phyloP scores from a whole-genome alignment of 2,888 invertebrate species.

The Crossocerus cetratus region DNA sequence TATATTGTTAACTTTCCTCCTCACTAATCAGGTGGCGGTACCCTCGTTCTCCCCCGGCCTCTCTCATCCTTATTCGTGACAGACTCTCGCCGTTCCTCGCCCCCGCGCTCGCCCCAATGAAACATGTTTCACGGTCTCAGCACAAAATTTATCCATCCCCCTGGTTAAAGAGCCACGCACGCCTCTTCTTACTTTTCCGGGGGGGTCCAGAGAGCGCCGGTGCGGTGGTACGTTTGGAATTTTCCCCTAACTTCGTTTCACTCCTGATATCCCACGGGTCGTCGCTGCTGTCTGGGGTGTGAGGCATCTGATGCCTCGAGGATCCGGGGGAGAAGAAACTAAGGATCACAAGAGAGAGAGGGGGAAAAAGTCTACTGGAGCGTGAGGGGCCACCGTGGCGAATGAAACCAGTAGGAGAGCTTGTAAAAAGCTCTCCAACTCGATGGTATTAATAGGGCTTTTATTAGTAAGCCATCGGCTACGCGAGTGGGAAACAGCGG shows the following conservation, averaged over 20 bases:
- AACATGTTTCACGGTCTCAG: conserved; percentile 82
- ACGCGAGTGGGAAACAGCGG: conserved; percentile 6
- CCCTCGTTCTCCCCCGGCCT: conserved; percentile 5
- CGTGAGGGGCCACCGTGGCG: conserved; percentile 5
- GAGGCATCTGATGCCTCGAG: conserved; percentile 32
- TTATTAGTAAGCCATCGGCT: background rate
- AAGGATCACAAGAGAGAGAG: conserved; percentile 19
- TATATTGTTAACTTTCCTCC: conserved; percentile 10
- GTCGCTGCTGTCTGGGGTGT: conserved; percentile 21
- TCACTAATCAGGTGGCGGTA: conserved; percentile 12
- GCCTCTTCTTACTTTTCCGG: conserved; percentile 65
- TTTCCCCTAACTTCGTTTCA: conserved; percentile 52
- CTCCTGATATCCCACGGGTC: conserved; percentile 54
- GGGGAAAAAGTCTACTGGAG: conserved; percentile 22
- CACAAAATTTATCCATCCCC: conserved; percentile 73
- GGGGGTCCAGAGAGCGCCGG: conserved; percentile 12
- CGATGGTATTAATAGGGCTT: too few relatives aligned
- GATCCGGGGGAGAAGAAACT: conserved; percentile 21
- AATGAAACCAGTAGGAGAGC: background rate
- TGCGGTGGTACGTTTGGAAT: conserved; percentile 42
- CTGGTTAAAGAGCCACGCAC: conserved; percentile 73
- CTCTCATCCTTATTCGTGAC: conserved; percentile 25
- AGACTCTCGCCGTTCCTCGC: conserved; percentile 46
- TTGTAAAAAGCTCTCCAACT: too few relatives aligned
- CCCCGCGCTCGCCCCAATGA: conserved; percentile 68